phyloP scores from a whole-genome alignment of 2,113 vertebrate species.

The Dolichallabes microphthalmus region DNA sequence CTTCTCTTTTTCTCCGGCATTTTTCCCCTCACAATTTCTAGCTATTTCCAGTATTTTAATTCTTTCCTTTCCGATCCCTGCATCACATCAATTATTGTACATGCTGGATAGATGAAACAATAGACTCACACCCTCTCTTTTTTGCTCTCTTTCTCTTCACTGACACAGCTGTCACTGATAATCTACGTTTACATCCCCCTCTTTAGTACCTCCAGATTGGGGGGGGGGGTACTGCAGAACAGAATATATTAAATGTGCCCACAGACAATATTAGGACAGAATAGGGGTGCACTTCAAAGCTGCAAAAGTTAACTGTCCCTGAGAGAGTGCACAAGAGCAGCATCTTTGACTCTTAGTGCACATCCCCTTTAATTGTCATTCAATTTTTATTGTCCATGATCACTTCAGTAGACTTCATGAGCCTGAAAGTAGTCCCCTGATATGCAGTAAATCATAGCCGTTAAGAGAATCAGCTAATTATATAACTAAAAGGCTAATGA shows the following conservation, averaged over 20 bases:
- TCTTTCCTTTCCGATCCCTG: constrained; percentile 62
- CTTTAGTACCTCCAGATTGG: too few species aligned
- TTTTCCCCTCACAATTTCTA: not conserved
- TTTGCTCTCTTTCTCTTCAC: constrained; percentile 2
- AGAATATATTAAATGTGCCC: constrained; percentile 55
- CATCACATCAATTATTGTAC: constrained; percentile 65
- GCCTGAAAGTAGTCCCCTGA: constrained; percentile 30
- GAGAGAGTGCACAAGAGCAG: constrained; percentile 49
- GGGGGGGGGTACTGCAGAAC: too few species aligned
- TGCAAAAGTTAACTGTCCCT: constrained; percentile 39
- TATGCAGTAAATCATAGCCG: constrained; percentile 23
- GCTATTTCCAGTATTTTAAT: constrained; percentile 23
- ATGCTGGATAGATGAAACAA: constrained; percentile 61
- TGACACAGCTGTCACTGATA: constrained; percentile 67
- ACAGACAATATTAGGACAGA: constrained; percentile 52
- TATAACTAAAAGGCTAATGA: constrained; percentile 11
- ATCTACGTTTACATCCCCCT: constrained; percentile 69
- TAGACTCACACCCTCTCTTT: constrained; percentile 54
- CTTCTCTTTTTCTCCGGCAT: constrained; percentile 21
- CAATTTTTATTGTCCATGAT: constrained; percentile 64
- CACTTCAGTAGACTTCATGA: constrained; percentile 54
- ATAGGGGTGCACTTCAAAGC: constrained; percentile 40
- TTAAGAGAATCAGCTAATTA: constrained; percentile 23
- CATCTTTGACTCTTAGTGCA: constrained; percentile 61
- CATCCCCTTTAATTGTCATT: constrained; percentile 66